A percentile compares a stretch with the other conserved stretches of the same genome.
Evolutionary conservation across 2,797 vertebrate genomes (phyloP).

Genomic region (Thamnophis elegans): DNA sequence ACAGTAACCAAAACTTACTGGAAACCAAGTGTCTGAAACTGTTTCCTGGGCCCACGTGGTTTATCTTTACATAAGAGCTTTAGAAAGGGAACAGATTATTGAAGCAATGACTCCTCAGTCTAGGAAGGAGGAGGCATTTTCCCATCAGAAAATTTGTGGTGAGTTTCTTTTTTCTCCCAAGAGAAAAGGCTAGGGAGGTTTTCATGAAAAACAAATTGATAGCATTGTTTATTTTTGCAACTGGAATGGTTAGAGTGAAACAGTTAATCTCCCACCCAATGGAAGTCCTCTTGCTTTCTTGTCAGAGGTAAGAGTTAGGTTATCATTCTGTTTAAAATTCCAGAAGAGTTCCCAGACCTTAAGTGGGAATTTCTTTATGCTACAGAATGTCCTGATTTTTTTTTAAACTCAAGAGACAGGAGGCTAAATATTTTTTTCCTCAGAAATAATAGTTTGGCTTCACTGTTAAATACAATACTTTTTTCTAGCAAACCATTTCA

Average conservation of each 20-base stretch:
- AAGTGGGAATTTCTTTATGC: slow-evolving; percentile 45
- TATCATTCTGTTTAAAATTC: slow-evolving; percentile 37
- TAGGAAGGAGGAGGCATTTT: slow-evolving; percentile 47
- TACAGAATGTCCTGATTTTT: slow-evolving; percentile 24
- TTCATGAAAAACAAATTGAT: slow-evolving; percentile 59
- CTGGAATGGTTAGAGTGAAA: slow-evolving; percentile 58
- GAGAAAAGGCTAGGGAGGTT: slow-evolving; percentile 38
- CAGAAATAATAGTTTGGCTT: slow-evolving; percentile 45
- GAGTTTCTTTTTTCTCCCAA: slow-evolving; percentile 53
- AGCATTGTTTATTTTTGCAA: slow-evolving; percentile 66
- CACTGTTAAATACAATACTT: slow-evolving; percentile 39
- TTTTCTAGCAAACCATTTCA: slow-evolving; percentile 33
- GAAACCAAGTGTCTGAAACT: slow-evolving; percentile 17
- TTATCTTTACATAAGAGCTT: slow-evolving; percentile 40
- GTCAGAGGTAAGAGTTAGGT: slow-evolving; percentile 29
- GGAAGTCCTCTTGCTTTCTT: slow-evolving; percentile 29
- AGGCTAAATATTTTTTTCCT: slow-evolving; percentile 57
- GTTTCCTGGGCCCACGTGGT: slow-evolving; percentile 20
- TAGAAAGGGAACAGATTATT: slow-evolving; percentile 38
- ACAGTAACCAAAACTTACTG: accelerated
- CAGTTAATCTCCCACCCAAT: slow-evolving; percentile 54
- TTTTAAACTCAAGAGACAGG: slow-evolving; percentile 59
- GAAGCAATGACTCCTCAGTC: slow-evolving; percentile 48
- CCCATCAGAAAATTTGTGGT: slow-evolving; percentile 61
- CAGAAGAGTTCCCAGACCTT: slow-evolving; percentile 30